Evolutionary conservation across 2,113 vertebrate species (phyloP).

Genomic region (Eulemur macaco): DNA sequence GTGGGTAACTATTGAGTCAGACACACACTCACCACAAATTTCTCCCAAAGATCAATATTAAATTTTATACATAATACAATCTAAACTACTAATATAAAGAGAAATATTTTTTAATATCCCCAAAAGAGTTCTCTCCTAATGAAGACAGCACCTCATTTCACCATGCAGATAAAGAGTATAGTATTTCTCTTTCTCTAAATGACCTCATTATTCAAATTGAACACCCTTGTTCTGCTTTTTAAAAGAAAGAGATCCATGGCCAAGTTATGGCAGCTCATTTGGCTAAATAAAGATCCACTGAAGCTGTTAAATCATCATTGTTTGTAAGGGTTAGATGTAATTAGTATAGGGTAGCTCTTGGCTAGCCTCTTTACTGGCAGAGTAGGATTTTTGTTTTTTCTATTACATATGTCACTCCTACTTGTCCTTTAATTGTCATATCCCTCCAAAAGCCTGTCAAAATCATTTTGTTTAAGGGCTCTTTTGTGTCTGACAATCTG

Average conservation of each 20-base stretch:
- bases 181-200: not conserved
- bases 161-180: not conserved
- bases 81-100: not conserved
- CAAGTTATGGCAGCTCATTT: not conserved
- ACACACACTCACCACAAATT: not conserved
- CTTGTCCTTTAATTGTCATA: constrained; percentile 16
- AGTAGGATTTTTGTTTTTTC: not conserved
- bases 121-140: not conserved
- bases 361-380: not conserved
- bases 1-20: not conserved
- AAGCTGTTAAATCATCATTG: not conserved
- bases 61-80: not conserved
- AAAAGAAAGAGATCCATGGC: not conserved
- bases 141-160: constrained; percentile 8
- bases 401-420: not conserved
- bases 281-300: constrained; percentile 7
- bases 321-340: not conserved
- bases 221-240: not conserved
- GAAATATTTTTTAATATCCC: constrained; percentile 15
- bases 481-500: not conserved
- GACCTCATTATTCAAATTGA: not conserved
- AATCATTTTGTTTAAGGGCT: not conserved
- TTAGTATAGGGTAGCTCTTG: not conserved
- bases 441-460: not conserved
- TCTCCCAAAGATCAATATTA: constrained; percentile 8